phyloP scores from a whole-genome alignment of 2,888 invertebrate species.

The Serrognathus titanus region DNA sequence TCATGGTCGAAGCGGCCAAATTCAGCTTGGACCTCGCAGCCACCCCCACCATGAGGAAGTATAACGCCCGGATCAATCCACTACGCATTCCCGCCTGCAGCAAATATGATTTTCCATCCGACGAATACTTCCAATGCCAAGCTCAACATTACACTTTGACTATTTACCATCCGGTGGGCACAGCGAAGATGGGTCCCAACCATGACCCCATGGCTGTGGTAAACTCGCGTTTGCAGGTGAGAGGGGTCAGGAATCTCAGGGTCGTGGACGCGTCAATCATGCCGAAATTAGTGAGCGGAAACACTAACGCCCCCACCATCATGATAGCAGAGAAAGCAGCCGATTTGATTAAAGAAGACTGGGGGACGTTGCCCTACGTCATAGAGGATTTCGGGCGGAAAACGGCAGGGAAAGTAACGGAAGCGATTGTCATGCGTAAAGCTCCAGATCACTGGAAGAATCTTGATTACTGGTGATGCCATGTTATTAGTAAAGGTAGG shows the following conservation, averaged over 20 bases:
- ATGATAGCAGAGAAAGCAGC: slow-evolving; percentile 90
- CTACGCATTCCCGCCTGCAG: slow-evolving; percentile 66
- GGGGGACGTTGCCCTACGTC: slow-evolving; percentile 45
- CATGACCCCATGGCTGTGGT: slow-evolving; percentile 64
- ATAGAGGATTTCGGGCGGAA: background rate
- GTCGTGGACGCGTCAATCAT: slow-evolving; percentile 85
- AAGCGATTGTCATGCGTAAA: slow-evolving; percentile 2
- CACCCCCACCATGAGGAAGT: slow-evolving; percentile 57
- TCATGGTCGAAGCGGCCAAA: slow-evolving; percentile 72
- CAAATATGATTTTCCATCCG: slow-evolving; percentile 60
- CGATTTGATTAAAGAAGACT: slow-evolving; percentile 86
- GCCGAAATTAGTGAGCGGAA: slow-evolving; percentile 85
- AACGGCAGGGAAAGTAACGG: background rate
- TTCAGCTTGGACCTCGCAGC: slow-evolving; percentile 58
- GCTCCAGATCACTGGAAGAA: slow-evolving; percentile 4
- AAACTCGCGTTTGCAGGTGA: slow-evolving; percentile 67
- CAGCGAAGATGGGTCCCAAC: slow-evolving; percentile 75
- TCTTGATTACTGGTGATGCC: slow-evolving; percentile 13
- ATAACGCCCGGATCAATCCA: slow-evolving; percentile 63
- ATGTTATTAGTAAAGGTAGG: background rate
- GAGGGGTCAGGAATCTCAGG: slow-evolving; percentile 72
- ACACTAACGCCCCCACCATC: slow-evolving; percentile 85
- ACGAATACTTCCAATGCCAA: slow-evolving; percentile 75
- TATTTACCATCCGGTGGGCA: slow-evolving; percentile 79
- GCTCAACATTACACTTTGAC: slow-evolving; percentile 73